Evolutionary conservation across 1,140 invertebrate species (phyloP), one percentile per base, ranked within the genome.

Genomic region (Schmidtea mediterranea): DNA sequence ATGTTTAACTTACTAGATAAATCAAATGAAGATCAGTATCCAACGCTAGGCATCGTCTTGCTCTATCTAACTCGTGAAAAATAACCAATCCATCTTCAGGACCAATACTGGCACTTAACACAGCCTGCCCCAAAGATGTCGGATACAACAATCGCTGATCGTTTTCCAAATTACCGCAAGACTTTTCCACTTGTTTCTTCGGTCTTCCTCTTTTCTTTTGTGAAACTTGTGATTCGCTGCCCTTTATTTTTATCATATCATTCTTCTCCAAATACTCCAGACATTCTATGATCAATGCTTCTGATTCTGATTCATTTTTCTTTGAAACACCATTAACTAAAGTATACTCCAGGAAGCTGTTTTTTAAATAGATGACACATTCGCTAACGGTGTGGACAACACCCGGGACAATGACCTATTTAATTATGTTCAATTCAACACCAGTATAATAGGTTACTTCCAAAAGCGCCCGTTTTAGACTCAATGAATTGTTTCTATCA

Each of bases 1-100:
- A 45, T n/a, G n/a, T n/a, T n/a, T n/a, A n/a, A n/a, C 8, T 45
- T 24, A 45, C 43, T 55, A 87, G 68, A 66, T 94, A 95, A 43
- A 95, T 74, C 26, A 94, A 72, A 65, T 97, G 90, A 0, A 97
- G 69, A 59, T 97, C 87, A 54, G 77, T 82, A 58, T 92, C 83
- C 8, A 97, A 66, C 0, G 86, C 82, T 62, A 97, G 79, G 57
- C 77, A 80, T 56, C 77, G 75, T 38, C 83, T 69, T 0, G 87
- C 83, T 63, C 76, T 79, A 59, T 84, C 75, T n/a, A 95, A 60
- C 62, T 94, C 87, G 55, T 75, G 74, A 58, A 92, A 82, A 16
- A 21, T 21, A 5, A 13, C 21, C 15, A 45, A 8, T 21, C 43
- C 43, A 21, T 45, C 43, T 19, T 22, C 2, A 9, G 43, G 43